Conservation (phyloP, 2,888 invertebrate genomes). For the Mythimna ferrago region DNA sequence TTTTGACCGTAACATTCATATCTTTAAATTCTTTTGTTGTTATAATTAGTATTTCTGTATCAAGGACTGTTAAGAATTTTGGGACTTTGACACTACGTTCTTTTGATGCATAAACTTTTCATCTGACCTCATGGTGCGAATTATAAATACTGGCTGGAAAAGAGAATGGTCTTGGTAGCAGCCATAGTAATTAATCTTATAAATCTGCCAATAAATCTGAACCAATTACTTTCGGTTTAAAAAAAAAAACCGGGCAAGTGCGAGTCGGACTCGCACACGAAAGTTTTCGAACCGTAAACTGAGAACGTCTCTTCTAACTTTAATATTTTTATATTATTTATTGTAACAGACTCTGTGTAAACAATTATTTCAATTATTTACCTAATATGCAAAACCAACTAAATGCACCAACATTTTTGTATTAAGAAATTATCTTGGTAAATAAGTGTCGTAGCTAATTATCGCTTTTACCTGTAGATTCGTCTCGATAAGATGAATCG, state of each 20-base stretch:
- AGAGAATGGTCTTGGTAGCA: constrained; percentile 3
- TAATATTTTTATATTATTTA: no score
- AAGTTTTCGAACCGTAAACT: no score
- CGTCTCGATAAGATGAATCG: no score
- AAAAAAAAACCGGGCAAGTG: background rate
- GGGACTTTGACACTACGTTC: constrained; percentile 7
- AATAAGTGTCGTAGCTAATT: no score
- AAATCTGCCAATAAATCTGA: constrained; percentile 5
- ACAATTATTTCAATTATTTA: no score
- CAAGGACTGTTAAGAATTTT: constrained; percentile 12
- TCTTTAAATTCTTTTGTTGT: constrained; percentile 66
- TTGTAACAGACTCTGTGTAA: no score
- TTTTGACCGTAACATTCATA: constrained; percentile 72
- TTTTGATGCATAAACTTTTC: constrained; percentile 4
- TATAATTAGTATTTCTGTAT: constrained; percentile 51
- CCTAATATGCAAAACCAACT: no score
- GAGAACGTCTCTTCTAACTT: no score
- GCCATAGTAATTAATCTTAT: constrained; percentile 13
- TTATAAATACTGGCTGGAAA: constrained; percentile 13
- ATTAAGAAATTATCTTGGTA: no score
- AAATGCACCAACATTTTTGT: no score
- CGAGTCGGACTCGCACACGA: no score
- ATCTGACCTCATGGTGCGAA: background rate
- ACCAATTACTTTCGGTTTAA: constrained; percentile 2
- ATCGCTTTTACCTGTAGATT: no score